phyloP scores from a whole-genome alignment of 1,140 invertebrate genomes.

The Zelostemma sp. region DNA sequence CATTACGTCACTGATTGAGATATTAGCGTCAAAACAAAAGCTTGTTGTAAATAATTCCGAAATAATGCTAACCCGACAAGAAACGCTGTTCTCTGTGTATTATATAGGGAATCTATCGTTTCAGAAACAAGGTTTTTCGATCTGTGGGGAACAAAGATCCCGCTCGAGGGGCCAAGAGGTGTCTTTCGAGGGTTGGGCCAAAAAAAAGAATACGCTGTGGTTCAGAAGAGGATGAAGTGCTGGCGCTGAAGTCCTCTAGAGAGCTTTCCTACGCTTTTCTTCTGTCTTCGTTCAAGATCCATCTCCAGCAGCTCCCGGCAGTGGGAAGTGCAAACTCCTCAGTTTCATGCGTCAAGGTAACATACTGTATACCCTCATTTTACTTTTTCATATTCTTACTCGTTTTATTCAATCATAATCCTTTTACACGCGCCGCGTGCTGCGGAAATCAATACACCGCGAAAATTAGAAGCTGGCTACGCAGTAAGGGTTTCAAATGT shows the following conservation, averaged over 20 bases:
- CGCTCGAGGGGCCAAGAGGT: constrained; percentile 39
- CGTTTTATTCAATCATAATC: too few species aligned
- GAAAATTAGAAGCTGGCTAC: too few species aligned
- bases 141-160: constrained; percentile 53
- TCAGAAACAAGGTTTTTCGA: constrained; percentile 43
- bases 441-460: too few species aligned
- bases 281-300: constrained; percentile 23
- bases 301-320: constrained; percentile 4
- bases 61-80: background rate
- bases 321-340: background rate
- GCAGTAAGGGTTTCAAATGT: too few species aligned
- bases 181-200: constrained; percentile 43
- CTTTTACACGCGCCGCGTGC: too few species aligned
- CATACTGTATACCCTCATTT: background rate
- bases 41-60: too few species aligned
- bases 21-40: too few species aligned
- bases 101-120: too few species aligned
- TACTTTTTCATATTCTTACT: too few species aligned
- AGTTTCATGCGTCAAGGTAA: background rate
- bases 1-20: too few species aligned
- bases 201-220: constrained; percentile 56
- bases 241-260: constrained; percentile 56
- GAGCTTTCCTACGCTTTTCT: constrained; percentile 50
- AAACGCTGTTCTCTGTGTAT: background rate
- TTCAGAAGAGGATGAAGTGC: constrained; percentile 61